phyloP scores from a whole-genome alignment of 2,888 invertebrate genomes.

The Limenitis camilla region DNA sequence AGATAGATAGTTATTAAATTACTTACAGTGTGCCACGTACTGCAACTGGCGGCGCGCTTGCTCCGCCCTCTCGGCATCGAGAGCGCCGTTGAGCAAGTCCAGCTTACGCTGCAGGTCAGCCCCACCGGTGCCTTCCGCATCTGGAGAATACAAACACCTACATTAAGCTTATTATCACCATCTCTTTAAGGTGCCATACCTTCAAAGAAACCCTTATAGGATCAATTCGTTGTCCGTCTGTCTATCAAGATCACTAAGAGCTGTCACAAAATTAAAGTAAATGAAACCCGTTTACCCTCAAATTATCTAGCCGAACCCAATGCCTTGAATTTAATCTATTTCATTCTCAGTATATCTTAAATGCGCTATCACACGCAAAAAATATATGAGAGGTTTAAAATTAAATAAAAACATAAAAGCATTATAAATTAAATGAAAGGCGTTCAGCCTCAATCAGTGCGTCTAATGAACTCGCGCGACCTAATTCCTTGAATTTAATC shows the following conservation, averaged over 20 bases:
- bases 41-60: slow-evolving; percentile 86
- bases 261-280: no score
- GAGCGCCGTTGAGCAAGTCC: slow-evolving; percentile 90
- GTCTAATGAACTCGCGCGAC: slow-evolving; percentile 45
- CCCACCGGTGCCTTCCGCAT: slow-evolving; percentile 87
- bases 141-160: slow-evolving; percentile 63
- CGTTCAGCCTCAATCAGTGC: slow-evolving; percentile 39
- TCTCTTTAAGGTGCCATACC: no score
- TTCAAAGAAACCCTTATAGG: background rate
- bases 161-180: background rate
- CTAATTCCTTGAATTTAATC: slow-evolving; percentile 59
- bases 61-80: slow-evolving; percentile 89
- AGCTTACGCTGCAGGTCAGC: slow-evolving; percentile 92
- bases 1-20: slow-evolving; percentile 10
- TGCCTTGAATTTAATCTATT: no score
- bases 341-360: no score
- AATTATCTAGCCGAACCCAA: no score
- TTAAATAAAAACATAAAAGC: background rate
- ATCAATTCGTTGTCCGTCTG: no score
- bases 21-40: slow-evolving; percentile 88
- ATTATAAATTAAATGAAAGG: slow-evolving; percentile 16
- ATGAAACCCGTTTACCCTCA: no score
- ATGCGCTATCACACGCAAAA: no score
- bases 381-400: background rate
- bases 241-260: no score